Conservation (phyloP, 2,888 invertebrate species). For the Lampropteryx suffumata region DNA sequence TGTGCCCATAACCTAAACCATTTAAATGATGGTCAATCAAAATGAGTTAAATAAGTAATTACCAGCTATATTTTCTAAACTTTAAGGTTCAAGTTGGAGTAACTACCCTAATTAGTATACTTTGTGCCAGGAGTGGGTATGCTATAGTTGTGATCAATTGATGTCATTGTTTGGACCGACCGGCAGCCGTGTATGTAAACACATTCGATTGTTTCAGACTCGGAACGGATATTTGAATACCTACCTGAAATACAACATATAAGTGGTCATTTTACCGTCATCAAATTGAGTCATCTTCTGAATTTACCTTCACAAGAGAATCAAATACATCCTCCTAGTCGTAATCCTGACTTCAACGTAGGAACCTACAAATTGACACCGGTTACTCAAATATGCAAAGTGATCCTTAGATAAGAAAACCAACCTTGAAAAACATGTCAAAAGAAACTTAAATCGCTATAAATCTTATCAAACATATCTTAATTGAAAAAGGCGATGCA, state of each 20-base stretch:
- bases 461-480: constrained; percentile 21
- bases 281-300: neutral
- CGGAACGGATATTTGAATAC: constrained; percentile 16
- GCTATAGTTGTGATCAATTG: constrained; percentile 1
- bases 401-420: neutral
- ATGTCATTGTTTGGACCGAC: constrained; percentile 18
- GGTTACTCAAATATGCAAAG: too few relatives aligned
- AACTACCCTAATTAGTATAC: neutral
- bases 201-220: constrained; percentile 18
- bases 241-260: constrained; percentile 1
- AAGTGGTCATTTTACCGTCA: neutral
- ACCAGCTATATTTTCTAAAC: too few relatives aligned
- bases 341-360: too few relatives aligned
- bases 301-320: too few relatives aligned
- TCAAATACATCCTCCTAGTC: too few relatives aligned
- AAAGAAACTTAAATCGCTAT: constrained; percentile 17
- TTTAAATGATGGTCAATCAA: neutral
- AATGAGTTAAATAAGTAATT: too few relatives aligned
- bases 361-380: too few relatives aligned
- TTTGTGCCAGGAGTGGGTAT: neutral
- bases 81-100: too few relatives aligned
- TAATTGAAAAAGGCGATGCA: constrained; percentile 4
- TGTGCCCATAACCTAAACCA: neutral
- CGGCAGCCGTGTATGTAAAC: constrained; percentile 17
- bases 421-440: constrained; percentile 10